Conservation (phyloP, 2,113 vertebrate genomes). For the Muntiacus reevesi region DNA sequence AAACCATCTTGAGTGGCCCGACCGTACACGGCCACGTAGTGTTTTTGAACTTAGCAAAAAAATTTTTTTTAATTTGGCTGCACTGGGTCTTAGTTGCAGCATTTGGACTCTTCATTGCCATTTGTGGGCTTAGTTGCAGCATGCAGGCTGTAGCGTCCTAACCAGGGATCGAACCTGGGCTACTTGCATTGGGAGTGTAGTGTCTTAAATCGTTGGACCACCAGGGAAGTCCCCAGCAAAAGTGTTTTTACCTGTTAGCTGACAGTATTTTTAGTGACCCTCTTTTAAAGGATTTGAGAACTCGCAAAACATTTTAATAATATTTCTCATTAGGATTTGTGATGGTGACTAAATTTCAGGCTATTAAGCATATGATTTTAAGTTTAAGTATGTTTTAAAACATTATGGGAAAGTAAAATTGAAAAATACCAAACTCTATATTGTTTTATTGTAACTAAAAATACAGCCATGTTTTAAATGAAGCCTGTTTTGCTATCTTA, state of each 20-base stretch:
- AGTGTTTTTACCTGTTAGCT: background rate
- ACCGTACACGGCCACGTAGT: background rate
- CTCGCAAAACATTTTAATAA: background rate
- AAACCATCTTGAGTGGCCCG: background rate
- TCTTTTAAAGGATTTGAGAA: slow-evolving; percentile 42
- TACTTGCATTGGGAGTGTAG: background rate
- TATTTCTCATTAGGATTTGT: background rate
- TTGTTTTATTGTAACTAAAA: background rate
- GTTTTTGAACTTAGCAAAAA: background rate
- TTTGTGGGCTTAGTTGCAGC: background rate
- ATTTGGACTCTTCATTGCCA: background rate
- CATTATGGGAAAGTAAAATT: background rate
- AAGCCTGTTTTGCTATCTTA: background rate
- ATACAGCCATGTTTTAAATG: background rate
- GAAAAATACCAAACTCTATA: background rate
- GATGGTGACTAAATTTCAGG: background rate
- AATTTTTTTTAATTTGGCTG: background rate
- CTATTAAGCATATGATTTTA: background rate
- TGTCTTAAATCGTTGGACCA: background rate
- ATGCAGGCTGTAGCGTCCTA: background rate
- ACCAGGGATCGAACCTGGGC: background rate
- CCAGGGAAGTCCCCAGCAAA: background rate
- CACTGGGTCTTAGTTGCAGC: background rate
- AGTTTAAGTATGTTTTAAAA: background rate
- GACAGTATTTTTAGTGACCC: background rate